Conservation (phyloP, 2,113 vertebrate species). For the Phoenicopterus ruber region DNA sequence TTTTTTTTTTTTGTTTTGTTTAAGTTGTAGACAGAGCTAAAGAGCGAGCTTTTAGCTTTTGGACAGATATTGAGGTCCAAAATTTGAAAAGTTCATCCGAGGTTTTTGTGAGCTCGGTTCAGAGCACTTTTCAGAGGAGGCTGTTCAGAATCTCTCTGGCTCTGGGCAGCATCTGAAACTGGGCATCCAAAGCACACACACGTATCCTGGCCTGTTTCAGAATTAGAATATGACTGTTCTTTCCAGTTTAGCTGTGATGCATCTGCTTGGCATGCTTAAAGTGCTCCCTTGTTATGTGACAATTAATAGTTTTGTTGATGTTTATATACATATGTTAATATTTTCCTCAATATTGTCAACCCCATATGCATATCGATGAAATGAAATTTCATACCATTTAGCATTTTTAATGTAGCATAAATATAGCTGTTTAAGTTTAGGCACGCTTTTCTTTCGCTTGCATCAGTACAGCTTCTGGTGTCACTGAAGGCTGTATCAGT, state of each 20-base stretch:
- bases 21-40: neutral
- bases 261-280: neutral
- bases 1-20: fast-evolving
- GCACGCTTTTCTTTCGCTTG: neutral
- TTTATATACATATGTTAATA: neutral
- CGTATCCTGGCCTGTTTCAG: neutral
- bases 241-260: neutral
- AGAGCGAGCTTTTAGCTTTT: neutral
- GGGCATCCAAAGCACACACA: neutral
- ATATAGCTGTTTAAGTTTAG: neutral
- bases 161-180: neutral
- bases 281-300: neutral
- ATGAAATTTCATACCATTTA: neutral
- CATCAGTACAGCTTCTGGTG: neutral
- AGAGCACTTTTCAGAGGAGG: neutral
- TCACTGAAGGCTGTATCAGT: neutral
- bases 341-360: neutral
- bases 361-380: neutral
- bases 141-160: neutral
- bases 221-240: neutral
- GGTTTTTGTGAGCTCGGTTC: neutral
- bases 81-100: neutral
- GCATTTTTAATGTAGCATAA: neutral
- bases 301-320: conserved; percentile 1
- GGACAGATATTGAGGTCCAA: neutral